A percentile compares a stretch with the other conserved stretches of the same genome.
These are phyloP conservation scores for Adela reaumurella DNA, from an alignment of 2,888 invertebrate genomes.

Conservation along the genomic window DNA sequence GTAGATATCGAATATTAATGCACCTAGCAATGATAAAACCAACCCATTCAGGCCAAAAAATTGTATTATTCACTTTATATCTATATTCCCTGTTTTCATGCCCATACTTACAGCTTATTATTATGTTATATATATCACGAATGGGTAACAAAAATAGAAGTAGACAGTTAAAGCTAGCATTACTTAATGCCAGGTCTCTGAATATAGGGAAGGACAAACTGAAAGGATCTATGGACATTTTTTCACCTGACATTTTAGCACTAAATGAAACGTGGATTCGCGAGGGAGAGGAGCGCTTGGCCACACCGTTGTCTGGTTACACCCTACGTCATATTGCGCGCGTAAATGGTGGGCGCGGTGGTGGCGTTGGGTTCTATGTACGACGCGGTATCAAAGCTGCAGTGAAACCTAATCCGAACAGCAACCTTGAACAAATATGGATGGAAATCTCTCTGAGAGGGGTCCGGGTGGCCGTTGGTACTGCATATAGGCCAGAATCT, in stretches of 20 bases:
- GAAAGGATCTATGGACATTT: not conserved
- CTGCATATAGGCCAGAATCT: constrained; percentile 1
- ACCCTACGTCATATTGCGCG: not conserved
- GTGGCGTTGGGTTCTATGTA: too few species aligned
- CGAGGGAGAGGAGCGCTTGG: not conserved
- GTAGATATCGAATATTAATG: too few species aligned
- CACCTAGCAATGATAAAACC: too few species aligned
- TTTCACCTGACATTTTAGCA: constrained; percentile 2
- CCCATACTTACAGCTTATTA: too few species aligned
- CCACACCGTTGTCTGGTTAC: constrained; percentile 1
- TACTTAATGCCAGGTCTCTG: constrained; percentile 2
- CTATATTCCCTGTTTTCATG: too few species aligned
- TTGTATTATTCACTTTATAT: too few species aligned
- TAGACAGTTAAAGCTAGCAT: too few species aligned
- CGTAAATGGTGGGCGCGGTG: not conserved
- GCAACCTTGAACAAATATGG: too few species aligned
- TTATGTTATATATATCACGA: too few species aligned
- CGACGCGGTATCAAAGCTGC: not conserved
- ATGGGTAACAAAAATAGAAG: too few species aligned
- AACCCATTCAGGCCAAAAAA: too few species aligned
- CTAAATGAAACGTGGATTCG: constrained; percentile 3
- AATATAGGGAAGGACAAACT: constrained; percentile 2
- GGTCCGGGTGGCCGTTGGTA: constrained; percentile 1
- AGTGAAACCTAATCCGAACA: not conserved
- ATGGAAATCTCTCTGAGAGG: too few species aligned